Evolutionary conservation across 2,113 vertebrate genomes (phyloP).

Genomic region (Butastur rufipennis): DNA sequence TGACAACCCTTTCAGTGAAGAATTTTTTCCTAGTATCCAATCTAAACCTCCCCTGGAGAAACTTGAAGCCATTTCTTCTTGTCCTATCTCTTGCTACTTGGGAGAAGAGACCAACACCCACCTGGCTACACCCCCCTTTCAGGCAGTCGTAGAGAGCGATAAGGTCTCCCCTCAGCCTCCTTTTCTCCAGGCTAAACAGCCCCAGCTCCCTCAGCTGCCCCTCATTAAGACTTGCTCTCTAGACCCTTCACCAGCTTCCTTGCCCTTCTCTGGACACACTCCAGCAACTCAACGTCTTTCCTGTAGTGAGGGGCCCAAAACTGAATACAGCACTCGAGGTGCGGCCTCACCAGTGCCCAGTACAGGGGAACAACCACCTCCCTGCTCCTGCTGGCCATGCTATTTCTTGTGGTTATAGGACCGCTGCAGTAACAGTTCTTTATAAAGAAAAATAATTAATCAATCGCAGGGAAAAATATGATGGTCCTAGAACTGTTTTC

Average conservation of each 20-base stretch:
- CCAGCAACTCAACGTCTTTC: neutral
- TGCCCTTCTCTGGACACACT: fast-evolving
- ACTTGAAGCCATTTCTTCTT: no score
- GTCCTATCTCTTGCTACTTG: no score
- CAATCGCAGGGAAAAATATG: neutral
- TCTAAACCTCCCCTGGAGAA: no score
- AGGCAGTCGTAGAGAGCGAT: no score
- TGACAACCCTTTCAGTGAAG: no score
- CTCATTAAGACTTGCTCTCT: neutral
- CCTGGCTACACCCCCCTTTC: no score
- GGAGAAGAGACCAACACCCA: no score
- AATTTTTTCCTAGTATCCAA: no score
- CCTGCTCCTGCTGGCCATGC: neutral
- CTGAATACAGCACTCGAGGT: fast-evolving
- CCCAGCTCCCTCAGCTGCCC: neutral
- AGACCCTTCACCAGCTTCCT: neutral
- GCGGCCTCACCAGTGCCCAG: fast-evolving
- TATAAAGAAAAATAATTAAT: neutral
- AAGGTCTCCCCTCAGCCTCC: neutral
- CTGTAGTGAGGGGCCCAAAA: neutral
- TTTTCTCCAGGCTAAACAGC: neutral
- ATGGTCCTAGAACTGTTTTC: neutral
- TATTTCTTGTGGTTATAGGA: neutral
- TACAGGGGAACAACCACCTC: fast-evolving
- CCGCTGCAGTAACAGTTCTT: neutral